Evolutionary conservation across 2,888 invertebrate species (phyloP).

Genomic region (Rugalucina vietnamica): DNA sequence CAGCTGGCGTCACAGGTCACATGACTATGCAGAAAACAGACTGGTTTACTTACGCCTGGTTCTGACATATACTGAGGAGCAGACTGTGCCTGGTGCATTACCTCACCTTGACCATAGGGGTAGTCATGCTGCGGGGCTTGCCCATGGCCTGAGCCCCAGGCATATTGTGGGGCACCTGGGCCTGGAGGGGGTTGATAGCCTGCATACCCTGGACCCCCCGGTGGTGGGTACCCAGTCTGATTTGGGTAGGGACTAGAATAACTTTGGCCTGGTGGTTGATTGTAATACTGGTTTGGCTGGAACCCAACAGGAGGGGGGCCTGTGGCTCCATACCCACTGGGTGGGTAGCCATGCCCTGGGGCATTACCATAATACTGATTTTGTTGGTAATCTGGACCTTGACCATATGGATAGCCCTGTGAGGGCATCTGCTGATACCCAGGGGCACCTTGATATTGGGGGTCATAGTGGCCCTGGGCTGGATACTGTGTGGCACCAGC

Average conservation of each 20-base stretch:
- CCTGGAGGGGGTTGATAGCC: conserved; percentile 31
- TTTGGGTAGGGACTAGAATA: neutral
- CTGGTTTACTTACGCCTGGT: conserved; percentile 57
- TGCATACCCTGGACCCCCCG: neutral
- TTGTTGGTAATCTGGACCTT: conserved; percentile 27
- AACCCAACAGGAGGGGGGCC: conserved; percentile 28
- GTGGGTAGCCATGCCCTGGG: conserved; percentile 53
- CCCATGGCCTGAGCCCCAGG: conserved; percentile 1
- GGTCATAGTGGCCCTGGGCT: conserved; percentile 4
- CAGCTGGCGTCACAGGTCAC: conserved; percentile 16
- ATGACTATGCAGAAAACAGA: conserved; percentile 21
- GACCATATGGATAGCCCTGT: conserved; percentile 32
- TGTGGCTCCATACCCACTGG: conserved; percentile 34
- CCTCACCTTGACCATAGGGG: conserved; percentile 62
- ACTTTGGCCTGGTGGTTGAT: conserved; percentile 7
- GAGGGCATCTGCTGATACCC: conserved; percentile 42
- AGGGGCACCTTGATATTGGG: conserved; percentile 5
- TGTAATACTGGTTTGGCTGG: conserved; percentile 38
- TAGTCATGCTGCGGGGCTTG: conserved; percentile 32
- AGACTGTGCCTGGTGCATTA: conserved; percentile 52
- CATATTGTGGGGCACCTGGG: conserved; percentile 15
- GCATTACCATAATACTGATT: conserved; percentile 44
- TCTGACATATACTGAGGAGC: conserved; percentile 43
- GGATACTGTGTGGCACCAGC: conserved; percentile 19
- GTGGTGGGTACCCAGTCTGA: conserved; percentile 3